Evolutionary conservation across 2,113 vertebrate species (phyloP), one percentile per base, ranked within the genome.

Genomic region (Poeciliopsis prolifica): DNA sequence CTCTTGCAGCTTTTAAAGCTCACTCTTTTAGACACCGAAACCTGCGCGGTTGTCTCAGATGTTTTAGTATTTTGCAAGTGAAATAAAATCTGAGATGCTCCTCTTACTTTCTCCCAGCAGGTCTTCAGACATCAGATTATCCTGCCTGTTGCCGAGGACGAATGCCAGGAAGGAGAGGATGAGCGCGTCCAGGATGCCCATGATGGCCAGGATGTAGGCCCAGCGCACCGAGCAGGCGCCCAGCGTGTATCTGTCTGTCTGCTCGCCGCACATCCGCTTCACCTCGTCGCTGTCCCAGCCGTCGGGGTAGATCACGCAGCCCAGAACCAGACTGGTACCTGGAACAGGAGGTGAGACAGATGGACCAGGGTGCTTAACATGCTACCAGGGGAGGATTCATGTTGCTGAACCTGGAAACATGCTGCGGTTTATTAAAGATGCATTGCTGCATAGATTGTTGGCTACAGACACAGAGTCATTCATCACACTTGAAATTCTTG

Each of bases 241-340:
- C 63, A 99, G 95, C 2, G 96, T 97, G 95, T 99, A 99, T 92
- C 99, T 99, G 92, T 98, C 98, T 30, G 98, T 99, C 94, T 96
- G 96, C 92, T 99, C 98, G 72, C 98, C 98, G 30, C 98, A 99
- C 97, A 99, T 98, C 71, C 96, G 93, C 93, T 97, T 98, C 88
- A 99, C 98, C 95, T 99, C 97, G 78, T 98, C 97, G 69, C 97
- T 97, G 91, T 99, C 98, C 98, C 98, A 99, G 90, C 98, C 98
- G 69, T 99, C 98, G 8, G 98, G 98, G 92, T 98, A 99, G 94
- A 99, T 99, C 96, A 99, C 96, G 91, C 98, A 99, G 85, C 98
- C 98, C 89, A 99, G 95, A 64, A 99, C 95, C 91, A 99, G 96
- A 92, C 97, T 97, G 35, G 95, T 96, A 88, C 97, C 98, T 99